These are phyloP conservation scores for Pseudocheirus occidentalis DNA, from an alignment of 2,797 vertebrate genomes.

Conservation along the genomic window DNA sequence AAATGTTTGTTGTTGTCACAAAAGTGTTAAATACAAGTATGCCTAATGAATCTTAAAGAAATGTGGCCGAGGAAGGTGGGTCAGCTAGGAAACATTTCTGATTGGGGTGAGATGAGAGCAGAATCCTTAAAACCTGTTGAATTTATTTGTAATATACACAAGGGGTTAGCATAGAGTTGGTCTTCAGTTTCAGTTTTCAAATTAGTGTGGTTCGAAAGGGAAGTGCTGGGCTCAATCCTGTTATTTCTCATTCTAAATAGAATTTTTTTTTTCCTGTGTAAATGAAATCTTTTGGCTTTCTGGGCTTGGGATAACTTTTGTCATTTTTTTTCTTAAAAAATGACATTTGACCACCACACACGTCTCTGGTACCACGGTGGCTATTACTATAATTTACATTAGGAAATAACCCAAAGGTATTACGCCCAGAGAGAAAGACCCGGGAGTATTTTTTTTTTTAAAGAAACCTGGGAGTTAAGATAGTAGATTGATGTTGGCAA, in stretches of 20 bases:
- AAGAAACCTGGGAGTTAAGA: background rate
- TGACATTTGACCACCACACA: background rate
- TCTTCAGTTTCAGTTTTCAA: background rate
- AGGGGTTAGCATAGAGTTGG: background rate
- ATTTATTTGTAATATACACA: background rate
- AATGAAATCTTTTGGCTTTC: constrained; percentile 18
- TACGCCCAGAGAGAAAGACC: background rate
- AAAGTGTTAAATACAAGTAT: background rate
- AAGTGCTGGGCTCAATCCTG: background rate
- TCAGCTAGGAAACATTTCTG: background rate
- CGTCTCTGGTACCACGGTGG: background rate
- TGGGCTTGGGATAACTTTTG: constrained; percentile 5
- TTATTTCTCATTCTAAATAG: constrained; percentile 31
- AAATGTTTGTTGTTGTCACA: background rate
- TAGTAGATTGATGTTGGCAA: background rate
- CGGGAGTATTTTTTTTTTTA: no score
- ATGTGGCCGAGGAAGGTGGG: background rate
- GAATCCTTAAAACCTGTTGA: background rate
- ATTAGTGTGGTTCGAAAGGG: constrained; percentile 20
- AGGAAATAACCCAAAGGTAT: background rate
- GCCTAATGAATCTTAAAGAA: background rate
- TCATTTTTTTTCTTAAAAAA: constrained; percentile 33
- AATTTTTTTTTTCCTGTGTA: constrained; percentile 3
- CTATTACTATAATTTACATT: background rate
- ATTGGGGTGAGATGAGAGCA: background rate